phyloP scores from a whole-genome alignment of 64 coral and sea anemone species.

The Acropora yongei region DNA sequence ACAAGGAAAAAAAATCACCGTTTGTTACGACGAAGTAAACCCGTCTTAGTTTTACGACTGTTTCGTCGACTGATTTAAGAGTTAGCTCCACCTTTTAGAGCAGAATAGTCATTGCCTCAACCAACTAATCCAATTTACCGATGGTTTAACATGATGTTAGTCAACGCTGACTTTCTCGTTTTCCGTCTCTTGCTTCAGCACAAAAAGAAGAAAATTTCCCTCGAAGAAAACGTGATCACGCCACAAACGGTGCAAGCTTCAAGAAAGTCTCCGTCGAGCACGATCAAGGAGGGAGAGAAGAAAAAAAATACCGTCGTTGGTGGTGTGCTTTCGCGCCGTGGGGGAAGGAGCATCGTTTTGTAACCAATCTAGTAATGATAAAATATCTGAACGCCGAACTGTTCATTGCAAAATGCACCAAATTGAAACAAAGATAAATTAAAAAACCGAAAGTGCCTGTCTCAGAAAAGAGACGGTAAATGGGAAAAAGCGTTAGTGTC shows the following conservation, averaged over 20 bases:
- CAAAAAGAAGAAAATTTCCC: constrained; percentile 45
- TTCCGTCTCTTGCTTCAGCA: constrained; percentile 26
- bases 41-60: no score
- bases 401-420: neutral
- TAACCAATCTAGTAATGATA: neutral
- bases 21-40: no score
- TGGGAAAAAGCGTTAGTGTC: no score
- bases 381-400: neutral
- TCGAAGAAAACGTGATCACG: constrained; percentile 52
- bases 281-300: neutral
- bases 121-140: no score
- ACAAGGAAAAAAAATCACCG: no score
- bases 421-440: no score
- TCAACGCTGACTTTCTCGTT: no score
- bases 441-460: no score
- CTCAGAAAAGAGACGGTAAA: no score
- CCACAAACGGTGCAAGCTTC: neutral
- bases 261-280: neutral
- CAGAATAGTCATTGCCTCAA: no score
- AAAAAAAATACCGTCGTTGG: neutral
- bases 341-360: neutral
- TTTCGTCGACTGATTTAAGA: no score
- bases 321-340: neutral
- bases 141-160: neutral
- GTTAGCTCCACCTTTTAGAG: no score